These are phyloP conservation scores for Mimumesa dahlbomi DNA, from an alignment of 2,888 invertebrate species.

Conservation along the genomic window DNA sequence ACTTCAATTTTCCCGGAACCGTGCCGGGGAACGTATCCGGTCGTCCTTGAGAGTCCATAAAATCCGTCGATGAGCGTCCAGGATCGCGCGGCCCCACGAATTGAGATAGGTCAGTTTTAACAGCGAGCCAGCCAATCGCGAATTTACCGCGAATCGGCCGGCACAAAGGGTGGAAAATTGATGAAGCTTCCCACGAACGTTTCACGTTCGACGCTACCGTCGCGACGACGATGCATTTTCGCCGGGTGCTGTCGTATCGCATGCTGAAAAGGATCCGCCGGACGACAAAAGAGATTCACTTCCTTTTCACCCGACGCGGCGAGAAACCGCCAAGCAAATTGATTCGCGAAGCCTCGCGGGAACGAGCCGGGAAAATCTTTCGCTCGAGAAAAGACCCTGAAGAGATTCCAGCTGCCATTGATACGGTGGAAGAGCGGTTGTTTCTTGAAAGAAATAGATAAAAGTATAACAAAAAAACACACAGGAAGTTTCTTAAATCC, in stretches of 20 bases:
- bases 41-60: no score
- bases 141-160: conserved; percentile 21
- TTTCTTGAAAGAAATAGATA: no score
- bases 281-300: conserved; percentile 33
- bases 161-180: conserved; percentile 38
- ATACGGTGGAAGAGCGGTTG: no score
- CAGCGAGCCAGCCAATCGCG: conserved; percentile 22
- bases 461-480: no score
- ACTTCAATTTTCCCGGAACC: no score
- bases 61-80: no score
- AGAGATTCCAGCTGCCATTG: background rate
- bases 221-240: conserved; percentile 4
- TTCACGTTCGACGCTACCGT: background rate
- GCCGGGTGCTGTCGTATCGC: no score
- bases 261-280: conserved; percentile 14
- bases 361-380: conserved; percentile 4
- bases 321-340: conserved; percentile 24
- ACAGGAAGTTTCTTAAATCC: no score
- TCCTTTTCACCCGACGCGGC: conserved; percentile 11
- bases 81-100: no score
- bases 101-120: conserved; percentile 25
- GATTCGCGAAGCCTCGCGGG: conserved; percentile 39
- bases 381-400: background rate
- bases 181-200: conserved; percentile 6
- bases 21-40: no score